Base-by-base conservation (phyloP, 2,797 vertebrate genomes). In the Orientallactaga sibirica region DNA sequence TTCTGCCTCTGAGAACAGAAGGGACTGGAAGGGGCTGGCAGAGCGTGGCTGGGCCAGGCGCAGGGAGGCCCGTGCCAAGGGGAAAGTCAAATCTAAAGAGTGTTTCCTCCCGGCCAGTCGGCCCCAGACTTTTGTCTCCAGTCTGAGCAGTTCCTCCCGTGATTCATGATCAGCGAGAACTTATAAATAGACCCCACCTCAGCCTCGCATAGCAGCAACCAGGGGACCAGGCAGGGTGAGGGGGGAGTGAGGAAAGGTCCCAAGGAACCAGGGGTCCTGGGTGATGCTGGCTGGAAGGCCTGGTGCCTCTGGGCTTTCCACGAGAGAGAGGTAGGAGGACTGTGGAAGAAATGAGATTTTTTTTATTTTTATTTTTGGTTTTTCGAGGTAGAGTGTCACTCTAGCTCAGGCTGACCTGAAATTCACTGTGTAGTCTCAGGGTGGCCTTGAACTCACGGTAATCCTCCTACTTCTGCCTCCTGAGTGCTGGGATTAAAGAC, bases 81-180 rank as follows among this genome's bases (percentile, higher is more conserved):
- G 97, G 96, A 97, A 97, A 97, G 98, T 98, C 95, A 90, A 96
- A 97, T 97, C 97, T 95, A 97, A 97, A 95, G 98, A 97, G 96
- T 90, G 84, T 97, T 98, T 98, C 98, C 98, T 98, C 98, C 98
- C 88, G 92, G 97, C 97, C 98, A 88, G 97, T 97, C 96, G 67
- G 97, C 97, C 97, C 96, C 98, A 98, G 98, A 98, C 98, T 98
- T 97, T 98, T 98, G 98, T 98, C 98, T 98, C 98, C 98, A 97
- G 98, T 96, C 98, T 97, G 70, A 98, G 97, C 97, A 94, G 97
- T 98, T 98, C 98, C 98, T 98, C 96, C 95, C 97, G 64, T 98
- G 98, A 98, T 98, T 98, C 98, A 98, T 98, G 95, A 98, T 84
- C 97, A 97, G 97, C 76, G 75, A 94, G 97, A 97, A 97, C 97